phyloP scores from a whole-genome alignment of 2,888 invertebrate species.

The Apamea monoglypha region DNA sequence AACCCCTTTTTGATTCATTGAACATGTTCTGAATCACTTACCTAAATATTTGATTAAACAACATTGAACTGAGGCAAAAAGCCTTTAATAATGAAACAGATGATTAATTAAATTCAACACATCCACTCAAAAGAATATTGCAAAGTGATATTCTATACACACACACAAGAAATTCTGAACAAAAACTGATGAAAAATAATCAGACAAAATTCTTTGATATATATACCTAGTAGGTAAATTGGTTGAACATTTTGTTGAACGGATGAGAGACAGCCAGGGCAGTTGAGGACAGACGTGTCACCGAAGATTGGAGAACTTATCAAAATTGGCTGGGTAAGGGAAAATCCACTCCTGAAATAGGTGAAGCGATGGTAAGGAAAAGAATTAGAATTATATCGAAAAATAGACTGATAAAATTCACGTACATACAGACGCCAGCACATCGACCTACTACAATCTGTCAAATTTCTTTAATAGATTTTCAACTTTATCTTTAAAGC shows the following conservation, averaged over 20 bases:
- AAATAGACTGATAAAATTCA: not conserved
- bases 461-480: no score
- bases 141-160: conserved; percentile 5
- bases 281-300: not conserved
- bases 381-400: not conserved
- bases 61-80: not conserved
- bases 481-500: no score
- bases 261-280: not conserved
- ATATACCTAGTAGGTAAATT: not conserved
- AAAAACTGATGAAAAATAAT: not conserved
- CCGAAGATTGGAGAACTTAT: not conserved
- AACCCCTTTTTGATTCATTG: conserved; percentile 15
- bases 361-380: not conserved
- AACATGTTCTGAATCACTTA: conserved; percentile 31
- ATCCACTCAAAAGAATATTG: not conserved
- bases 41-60: not conserved
- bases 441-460: no score
- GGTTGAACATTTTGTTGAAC: not conserved
- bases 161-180: not conserved
- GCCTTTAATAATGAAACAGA: not conserved
- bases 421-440: no score
- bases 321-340: not conserved
- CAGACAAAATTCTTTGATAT: not conserved
- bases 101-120: not conserved
- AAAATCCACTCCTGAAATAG: not conserved